Evolutionary conservation across 2,113 vertebrate genomes (phyloP), one percentile per base, ranked within the genome.

Genomic region (Malurus alboscapulatus): DNA sequence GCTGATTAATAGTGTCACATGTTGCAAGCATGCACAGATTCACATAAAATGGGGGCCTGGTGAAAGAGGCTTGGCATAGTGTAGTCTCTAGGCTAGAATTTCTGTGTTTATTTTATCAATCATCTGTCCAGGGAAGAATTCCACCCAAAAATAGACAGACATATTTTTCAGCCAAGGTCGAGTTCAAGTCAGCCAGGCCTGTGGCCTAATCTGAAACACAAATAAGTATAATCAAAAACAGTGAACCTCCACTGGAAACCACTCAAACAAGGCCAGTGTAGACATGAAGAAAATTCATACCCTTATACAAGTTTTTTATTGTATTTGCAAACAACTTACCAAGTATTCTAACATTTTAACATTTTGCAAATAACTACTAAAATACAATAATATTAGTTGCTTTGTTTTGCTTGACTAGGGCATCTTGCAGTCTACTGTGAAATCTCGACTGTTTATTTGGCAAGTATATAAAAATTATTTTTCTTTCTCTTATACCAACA

Each of bases 191-290:
- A 78, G 32, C 12, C 2, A 12, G 18, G 34, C 29, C 29, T 57
- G 51, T 9, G 17, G 40, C 30, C 48, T 65, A 20, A 63, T 18
- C 54, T 36, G 48, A 88, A 88, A 58, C 22, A 71, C 25, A 53
- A 54, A 61, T 14, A 38, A 75, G 15, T 40, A 58, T 6, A 44
- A 69, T 19, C 7, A 63, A 57, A 67, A 80, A 20, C 0, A 0
- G 22, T 42, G 51, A 21, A 62, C 5, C 34, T 84, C 20, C 10
- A n/a, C 44, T 54, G 40, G 34, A 76, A 89, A 58, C 24, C 32
- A 51, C 32, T 36, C 24, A 57, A 54, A 83, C 19, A 8, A 51
- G 30, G 34, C 32, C 32, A 80, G 7, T 26, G 47, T 34, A 87
- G 38, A 38, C 24, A 16, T 65, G 36, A 45, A 79, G 55, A 72